Evolutionary conservation across 1,140 invertebrate species (phyloP).

Genomic region (Proales similis): DNA sequence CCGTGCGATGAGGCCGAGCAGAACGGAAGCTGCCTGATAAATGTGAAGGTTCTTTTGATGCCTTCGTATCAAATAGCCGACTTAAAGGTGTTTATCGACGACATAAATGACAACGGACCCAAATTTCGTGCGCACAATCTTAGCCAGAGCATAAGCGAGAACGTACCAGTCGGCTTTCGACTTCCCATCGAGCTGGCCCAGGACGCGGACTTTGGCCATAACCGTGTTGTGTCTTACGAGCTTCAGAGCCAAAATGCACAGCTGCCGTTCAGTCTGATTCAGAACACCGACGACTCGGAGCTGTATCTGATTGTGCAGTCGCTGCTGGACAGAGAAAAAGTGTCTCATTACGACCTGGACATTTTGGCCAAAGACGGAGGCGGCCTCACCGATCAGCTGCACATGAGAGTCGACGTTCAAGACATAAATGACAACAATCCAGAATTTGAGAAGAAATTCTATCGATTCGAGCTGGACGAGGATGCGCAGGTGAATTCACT

Average conservation of each 20-base stretch:
- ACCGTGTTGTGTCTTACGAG: neutral
- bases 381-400: neutral
- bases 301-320: neutral
- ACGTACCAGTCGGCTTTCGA: neutral
- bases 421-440: slow-evolving; percentile 36
- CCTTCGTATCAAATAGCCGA: slow-evolving; percentile 5
- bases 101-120: slow-evolving; percentile 28
- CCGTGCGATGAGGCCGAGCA: neutral
- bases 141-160: neutral
- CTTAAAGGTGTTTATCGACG: slow-evolving; percentile 18
- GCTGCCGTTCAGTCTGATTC: slow-evolving; percentile 1
- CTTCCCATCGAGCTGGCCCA: neutral
- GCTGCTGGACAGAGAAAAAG: neutral
- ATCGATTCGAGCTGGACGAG: neutral
- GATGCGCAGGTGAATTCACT: neutral
- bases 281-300: neutral
- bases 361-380: slow-evolving; percentile 20
- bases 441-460: slow-evolving; percentile 5
- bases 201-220: slow-evolving; percentile 3
- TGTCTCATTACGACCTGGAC: neutral
- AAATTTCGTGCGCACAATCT: neutral
- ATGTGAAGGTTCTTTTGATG: neutral
- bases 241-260: neutral
- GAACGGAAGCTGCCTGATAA: neutral
- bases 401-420: neutral